Evolutionary conservation across 2,797 vertebrate genomes (phyloP), one percentile per base, ranked within the genome.

Genomic region (Eremophila alpestris): DNA sequence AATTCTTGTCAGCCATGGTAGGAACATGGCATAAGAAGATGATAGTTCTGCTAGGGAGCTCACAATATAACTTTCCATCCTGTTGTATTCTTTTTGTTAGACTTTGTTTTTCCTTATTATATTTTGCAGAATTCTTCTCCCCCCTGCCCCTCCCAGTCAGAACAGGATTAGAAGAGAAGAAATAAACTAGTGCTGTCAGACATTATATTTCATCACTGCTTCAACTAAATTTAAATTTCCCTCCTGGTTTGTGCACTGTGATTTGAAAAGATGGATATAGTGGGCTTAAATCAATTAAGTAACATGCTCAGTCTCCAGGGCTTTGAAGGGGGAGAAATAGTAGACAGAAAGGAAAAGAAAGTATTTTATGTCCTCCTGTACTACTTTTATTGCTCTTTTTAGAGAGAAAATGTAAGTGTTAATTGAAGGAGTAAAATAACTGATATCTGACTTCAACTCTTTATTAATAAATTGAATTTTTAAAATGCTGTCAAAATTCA

Each of bases 211-310:
- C 40, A 71, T 85, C 27, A 29, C 13, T 10, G 15, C 87, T 85
- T 36, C 46, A 86, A 40, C 43, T 67, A 81, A n/a, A 69, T 95
- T 85, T 87, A 56, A 80, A 52, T 95, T 87, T 81, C 27, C 36
- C 12, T 75, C 43, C 11, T 49, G 18, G 17, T 17, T 91, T 55
- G 13, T 51, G 60, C 41, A 4, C 41, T 52, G 54, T 65, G 55
- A 45, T 73, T 81, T 86, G 62, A 69, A 69, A 92, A 87, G 73
- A 59, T 67, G 46, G 34, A 52, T 89, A 63, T 27, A 79, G 24
- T 26, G 86, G 59, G 29, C 55, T 95, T 89, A 94, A 95, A 89
- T 36, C 55, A 86, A 75, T 91, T 93, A 83, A 85, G 45, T 34
- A 80, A 55, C 32, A 16, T 22, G 30, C 8, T 81, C 21, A 40